Conservation (phyloP, 1,140 invertebrate genomes). For the Rhagoletis zephyria region DNA sequence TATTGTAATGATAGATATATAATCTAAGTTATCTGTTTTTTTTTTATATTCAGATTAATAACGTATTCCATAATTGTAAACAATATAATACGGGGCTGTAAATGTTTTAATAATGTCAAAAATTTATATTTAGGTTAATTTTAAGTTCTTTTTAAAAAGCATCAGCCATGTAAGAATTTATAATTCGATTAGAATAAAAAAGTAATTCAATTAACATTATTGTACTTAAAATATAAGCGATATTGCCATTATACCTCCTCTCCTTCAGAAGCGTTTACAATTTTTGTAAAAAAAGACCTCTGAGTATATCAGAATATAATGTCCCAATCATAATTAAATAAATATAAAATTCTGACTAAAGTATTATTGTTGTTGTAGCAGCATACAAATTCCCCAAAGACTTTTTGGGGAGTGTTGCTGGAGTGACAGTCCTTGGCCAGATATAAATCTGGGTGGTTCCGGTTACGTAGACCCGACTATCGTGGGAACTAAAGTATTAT, state of each 20-base stretch:
- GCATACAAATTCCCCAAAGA: too few relatives aligned
- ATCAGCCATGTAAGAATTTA: neutral
- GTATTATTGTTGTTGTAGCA: too few relatives aligned
- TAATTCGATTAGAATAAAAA: neutral
- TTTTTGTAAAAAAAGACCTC: conserved; percentile 40
- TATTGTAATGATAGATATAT: neutral
- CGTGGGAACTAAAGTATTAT: too few relatives aligned
- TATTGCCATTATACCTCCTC: conserved; percentile 45
- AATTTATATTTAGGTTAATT: conserved; percentile 8
- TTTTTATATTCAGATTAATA: conserved; percentile 28
- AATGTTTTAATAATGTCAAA: neutral
- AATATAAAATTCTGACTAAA: neutral
- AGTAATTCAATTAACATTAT: conserved; percentile 36
- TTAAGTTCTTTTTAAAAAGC: neutral
- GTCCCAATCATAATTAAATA: conserved; percentile 32
- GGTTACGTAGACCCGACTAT: too few relatives aligned
- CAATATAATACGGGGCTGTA: conserved; percentile 29
- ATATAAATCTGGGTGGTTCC: too few relatives aligned
- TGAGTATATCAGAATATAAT: neutral
- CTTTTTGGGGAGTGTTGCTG: too few relatives aligned
- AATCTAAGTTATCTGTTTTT: neutral
- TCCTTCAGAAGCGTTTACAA: conserved; percentile 18
- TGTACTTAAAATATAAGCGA: conserved; percentile 31
- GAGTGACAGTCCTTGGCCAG: too few relatives aligned
- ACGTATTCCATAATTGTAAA: conserved; percentile 10